Base-by-base conservation (phyloP, 1,140 invertebrate genomes). In the Drosophila mojavensis region DNA sequence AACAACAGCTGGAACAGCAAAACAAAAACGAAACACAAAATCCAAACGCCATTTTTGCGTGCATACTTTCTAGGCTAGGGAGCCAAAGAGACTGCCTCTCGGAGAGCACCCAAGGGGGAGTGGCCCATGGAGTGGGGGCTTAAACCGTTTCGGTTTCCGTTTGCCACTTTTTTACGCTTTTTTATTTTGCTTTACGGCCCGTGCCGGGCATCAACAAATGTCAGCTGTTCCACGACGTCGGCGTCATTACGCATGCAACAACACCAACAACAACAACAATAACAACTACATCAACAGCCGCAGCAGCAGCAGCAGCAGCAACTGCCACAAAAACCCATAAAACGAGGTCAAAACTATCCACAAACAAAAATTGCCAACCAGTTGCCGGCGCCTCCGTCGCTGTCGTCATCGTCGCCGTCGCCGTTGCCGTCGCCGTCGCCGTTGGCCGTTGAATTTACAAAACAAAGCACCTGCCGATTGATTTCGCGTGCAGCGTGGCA, bases 261-360 rank as follows among this genome's bases (percentile, higher is more conserved):
- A 72, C 54, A 59, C 70, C 62, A 47, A 13, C 33, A 33, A 9
- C 33, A 33, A 9, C 33, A 33, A 9, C 33, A 33, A 9, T 5
- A 33, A 9, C 33, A 10, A 9, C 33, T 9, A 1, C 33, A 62
- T 10, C 71, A 65, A 13, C 61, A 47, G 53, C 24, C 3, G 28
- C 28, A 7, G 7, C 33, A 30, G 28, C 28, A 62, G 13, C 70
- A 64, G 15, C 61, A 55, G 53, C 24, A 26, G 24, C 51, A 62
- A 43, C 17, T 15, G 56, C 56, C 45, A 55, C 51, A 75, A 41
- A 53, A 55, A 61, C 64, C 20, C 39, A 53, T 54, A 73, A 88
- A 88, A 84, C 80, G 69, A 88, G 83, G 83, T 86, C 83, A 86
- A 86, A 86, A 86, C 83, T 86, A 86, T 88, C 79, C 70, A 77